phyloP scores from a whole-genome alignment of 2,113 vertebrate species.

The Sinocyclocheilus maitianheensis region DNA sequence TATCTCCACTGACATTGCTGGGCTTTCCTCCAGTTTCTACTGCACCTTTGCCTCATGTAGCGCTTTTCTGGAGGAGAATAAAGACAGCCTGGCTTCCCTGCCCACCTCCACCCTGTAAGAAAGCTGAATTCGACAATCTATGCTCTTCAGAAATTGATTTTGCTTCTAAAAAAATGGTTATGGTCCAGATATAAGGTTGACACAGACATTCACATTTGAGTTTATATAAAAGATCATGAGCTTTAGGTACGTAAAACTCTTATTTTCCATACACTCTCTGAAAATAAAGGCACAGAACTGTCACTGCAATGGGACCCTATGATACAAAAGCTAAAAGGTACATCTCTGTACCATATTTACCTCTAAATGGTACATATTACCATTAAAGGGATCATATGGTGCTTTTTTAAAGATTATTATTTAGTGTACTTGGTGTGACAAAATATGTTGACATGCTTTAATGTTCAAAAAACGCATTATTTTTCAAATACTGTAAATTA shows the following conservation, averaged over 20 bases:
- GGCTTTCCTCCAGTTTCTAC: constrained; percentile 87
- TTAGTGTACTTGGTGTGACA: too few relatives aligned
- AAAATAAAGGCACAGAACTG: too few relatives aligned
- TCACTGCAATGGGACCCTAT: background rate
- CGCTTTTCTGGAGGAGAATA: constrained; percentile 86
- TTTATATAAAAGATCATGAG: background rate
- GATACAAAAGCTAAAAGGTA: background rate
- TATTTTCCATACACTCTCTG: background rate
- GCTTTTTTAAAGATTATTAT: too few relatives aligned
- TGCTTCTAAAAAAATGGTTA: background rate
- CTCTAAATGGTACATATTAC: background rate
- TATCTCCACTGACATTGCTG: constrained; percentile 87
- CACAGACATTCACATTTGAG: background rate
- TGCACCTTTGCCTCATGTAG: constrained; percentile 84
- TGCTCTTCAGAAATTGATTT: background rate
- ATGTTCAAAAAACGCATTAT: too few relatives aligned
- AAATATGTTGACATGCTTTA: too few relatives aligned
- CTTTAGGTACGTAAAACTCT: background rate
- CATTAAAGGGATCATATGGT: too few relatives aligned
- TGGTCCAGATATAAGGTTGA: background rate
- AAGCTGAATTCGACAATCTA: background rate
- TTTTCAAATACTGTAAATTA: too few relatives aligned
- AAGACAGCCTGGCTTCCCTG: constrained; percentile 64
- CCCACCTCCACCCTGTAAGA: constrained; percentile 48
- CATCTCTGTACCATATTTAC: background rate